A percentile compares a stretch with the other conserved stretches of the same genome.
Conservation (phyloP, 2,888 invertebrate species). For the Piscicola geometra region DNA sequence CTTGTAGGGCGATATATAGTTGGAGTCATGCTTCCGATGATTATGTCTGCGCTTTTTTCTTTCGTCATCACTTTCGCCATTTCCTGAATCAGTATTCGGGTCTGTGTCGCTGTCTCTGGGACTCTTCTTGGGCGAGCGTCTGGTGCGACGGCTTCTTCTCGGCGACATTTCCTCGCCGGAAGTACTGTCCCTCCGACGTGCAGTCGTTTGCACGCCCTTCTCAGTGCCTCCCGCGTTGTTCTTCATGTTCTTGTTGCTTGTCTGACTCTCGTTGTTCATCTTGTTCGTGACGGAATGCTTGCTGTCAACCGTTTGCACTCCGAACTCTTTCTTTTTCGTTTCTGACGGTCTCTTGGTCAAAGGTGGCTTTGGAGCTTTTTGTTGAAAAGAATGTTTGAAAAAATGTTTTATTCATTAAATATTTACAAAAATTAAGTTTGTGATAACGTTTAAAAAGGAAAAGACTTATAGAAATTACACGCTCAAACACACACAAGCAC, state of each 20-base stretch:
- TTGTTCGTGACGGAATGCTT: neutral
- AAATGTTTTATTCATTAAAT: neutral
- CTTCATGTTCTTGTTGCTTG: neutral
- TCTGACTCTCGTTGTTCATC: neutral
- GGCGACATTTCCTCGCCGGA: neutral
- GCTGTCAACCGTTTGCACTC: neutral
- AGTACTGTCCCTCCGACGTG: neutral
- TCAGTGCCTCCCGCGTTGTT: neutral
- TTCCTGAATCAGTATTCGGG: neutral
- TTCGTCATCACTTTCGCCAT: slow-evolving; percentile 6
- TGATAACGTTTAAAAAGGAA: no score
- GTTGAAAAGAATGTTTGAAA: neutral
- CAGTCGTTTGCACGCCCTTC: neutral
- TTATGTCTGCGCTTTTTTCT: neutral
- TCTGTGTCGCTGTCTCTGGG: neutral
- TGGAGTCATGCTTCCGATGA: neutral
- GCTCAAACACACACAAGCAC: neutral
- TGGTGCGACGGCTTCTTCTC: neutral
- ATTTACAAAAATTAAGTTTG: no score
- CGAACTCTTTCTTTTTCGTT: neutral
- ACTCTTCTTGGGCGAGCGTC: neutral
- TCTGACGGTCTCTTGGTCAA: neutral
- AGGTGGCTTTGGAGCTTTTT: slow-evolving; percentile 9
- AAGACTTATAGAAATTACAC: neutral
- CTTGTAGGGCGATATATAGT: slow-evolving; percentile 4